Conservation (phyloP, 2,797 vertebrate species). For the Linurgus olivaceus region DNA sequence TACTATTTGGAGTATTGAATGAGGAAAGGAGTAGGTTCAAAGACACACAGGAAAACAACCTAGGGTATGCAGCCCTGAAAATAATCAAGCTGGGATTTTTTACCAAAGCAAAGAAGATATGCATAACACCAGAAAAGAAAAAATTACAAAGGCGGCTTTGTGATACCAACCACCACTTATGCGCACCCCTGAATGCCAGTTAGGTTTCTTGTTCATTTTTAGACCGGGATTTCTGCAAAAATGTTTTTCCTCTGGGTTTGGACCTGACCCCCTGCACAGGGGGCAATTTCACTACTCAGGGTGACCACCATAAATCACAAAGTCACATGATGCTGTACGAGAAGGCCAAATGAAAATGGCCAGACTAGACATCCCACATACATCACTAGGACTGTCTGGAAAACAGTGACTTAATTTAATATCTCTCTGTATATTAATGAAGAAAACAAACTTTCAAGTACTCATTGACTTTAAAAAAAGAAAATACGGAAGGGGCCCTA, state of each 20-base stretch:
- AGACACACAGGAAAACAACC: neutral
- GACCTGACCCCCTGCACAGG: neutral
- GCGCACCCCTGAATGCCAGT: neutral
- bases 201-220: neutral
- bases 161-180: neutral
- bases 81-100: neutral
- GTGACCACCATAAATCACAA: neutral
- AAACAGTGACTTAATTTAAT: neutral
- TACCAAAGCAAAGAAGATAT: neutral
- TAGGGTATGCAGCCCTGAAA: neutral
- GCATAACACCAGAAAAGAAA: neutral
- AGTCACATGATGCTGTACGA: neutral
- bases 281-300: neutral
- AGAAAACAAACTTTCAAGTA: neutral
- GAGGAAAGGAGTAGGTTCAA: neutral
- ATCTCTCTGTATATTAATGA: neutral
- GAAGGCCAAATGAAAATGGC: neutral
- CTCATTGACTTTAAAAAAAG: neutral
- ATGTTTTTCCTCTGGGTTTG: neutral
- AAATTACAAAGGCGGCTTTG: neutral
- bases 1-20: neutral
- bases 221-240: neutral
- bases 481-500: neutral
- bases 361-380: neutral
- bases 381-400: neutral